phyloP scores from a whole-genome alignment of 2,797 vertebrate genomes.

The Parauchenoglanis ngamensis region DNA sequence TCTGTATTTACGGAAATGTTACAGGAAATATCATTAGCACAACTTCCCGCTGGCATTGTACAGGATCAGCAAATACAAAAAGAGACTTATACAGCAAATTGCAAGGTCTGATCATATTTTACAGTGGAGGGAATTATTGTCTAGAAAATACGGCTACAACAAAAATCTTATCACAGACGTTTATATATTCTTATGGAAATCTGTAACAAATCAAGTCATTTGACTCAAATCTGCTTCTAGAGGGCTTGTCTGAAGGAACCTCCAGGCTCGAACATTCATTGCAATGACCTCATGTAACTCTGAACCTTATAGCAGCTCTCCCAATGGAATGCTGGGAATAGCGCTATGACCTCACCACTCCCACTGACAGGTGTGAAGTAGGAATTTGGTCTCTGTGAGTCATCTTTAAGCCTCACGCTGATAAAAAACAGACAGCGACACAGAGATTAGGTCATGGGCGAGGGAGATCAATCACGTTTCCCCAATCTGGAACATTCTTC shows the following conservation, averaged over 20 bases:
- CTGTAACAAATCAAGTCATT: neutral
- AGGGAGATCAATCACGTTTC: neutral
- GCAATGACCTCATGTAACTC: neutral
- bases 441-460: constrained; percentile 23
- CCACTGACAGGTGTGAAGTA: constrained; percentile 3
- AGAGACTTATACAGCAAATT: neutral
- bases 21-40: neutral
- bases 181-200: neutral
- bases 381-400: neutral
- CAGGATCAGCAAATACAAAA: neutral
- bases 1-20: neutral
- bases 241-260: neutral
- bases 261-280: neutral
- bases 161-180: neutral
- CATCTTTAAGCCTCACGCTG: constrained; percentile 2
- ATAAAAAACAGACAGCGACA: neutral
- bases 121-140: neutral
- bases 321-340: constrained; percentile 17
- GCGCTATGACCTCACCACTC: constrained; percentile 13
- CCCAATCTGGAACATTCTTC: constrained; percentile 24
- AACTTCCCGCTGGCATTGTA: no score
- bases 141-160: neutral
- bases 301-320: neutral
- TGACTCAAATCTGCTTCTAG: neutral
- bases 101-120: neutral